phyloP scores from a whole-genome alignment of 2,888 invertebrate genomes.

The Andrena flavipes region DNA sequence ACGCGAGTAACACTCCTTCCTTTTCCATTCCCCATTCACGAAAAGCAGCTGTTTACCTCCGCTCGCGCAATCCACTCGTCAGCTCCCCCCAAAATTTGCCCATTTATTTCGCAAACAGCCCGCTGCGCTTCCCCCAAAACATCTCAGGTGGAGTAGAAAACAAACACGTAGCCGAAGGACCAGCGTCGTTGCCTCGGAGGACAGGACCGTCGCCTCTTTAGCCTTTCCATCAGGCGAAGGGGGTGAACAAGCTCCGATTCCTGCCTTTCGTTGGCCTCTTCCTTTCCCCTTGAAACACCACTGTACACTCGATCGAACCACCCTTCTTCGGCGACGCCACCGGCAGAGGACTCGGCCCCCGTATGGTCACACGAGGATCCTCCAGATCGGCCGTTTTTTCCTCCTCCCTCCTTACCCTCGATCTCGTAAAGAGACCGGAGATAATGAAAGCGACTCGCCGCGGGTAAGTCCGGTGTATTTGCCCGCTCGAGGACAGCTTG shows the following conservation, averaged over 20 bases:
- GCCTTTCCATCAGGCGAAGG: neutral
- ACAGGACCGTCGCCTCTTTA: neutral
- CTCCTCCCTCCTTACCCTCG: neutral
- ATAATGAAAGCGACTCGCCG: constrained; percentile 64
- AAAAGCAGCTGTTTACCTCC: too few species aligned
- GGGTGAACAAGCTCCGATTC: constrained; percentile 1
- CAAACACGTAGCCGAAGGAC: too few species aligned
- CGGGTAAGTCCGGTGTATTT: constrained; percentile 34
- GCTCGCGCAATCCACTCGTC: too few species aligned
- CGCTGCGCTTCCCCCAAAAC: too few species aligned
- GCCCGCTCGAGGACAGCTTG: constrained; percentile 45
- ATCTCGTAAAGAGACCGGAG: constrained; percentile 41
- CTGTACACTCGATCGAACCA: neutral
- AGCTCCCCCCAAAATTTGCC: too few species aligned
- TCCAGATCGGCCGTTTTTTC: constrained; percentile 10
- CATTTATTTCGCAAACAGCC: too few species aligned
- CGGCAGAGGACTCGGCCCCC: neutral
- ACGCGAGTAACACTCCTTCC: too few species aligned
- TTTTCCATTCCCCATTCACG: too few species aligned
- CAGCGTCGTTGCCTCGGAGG: neutral
- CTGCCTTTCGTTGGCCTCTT: neutral
- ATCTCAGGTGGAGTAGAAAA: too few species aligned
- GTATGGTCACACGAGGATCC: neutral
- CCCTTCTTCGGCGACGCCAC: neutral
- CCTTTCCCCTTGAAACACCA: neutral